phyloP scores from a whole-genome alignment of 2,888 invertebrate species.

The Cephus rjabovi region DNA sequence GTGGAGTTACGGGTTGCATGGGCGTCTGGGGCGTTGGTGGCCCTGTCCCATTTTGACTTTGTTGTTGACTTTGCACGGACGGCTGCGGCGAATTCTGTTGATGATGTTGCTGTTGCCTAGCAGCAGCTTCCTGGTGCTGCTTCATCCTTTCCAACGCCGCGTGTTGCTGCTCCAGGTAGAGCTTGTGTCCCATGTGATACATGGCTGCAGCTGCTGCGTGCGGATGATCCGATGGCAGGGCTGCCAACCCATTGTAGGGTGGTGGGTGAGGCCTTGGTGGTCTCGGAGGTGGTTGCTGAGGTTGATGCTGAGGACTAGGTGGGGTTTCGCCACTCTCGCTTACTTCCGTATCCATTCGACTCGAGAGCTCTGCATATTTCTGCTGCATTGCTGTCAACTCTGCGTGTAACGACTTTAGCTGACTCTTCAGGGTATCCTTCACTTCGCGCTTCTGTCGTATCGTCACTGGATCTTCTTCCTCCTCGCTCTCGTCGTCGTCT shows the following conservation, averaged over 20 bases:
- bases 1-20: slow-evolving; percentile 69
- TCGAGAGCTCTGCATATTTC: slow-evolving; percentile 88
- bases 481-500: slow-evolving; percentile 80
- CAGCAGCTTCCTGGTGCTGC: slow-evolving; percentile 68
- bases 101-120: slow-evolving; percentile 64
- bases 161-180: slow-evolving; percentile 55
- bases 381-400: slow-evolving; percentile 93
- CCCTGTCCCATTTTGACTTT: slow-evolving; percentile 56
- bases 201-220: slow-evolving; percentile 66
- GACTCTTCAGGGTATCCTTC: slow-evolving; percentile 87
- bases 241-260: slow-evolving; percentile 67
- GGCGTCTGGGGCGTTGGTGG: slow-evolving; percentile 61
- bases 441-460: slow-evolving; percentile 87
- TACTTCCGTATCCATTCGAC: slow-evolving; percentile 78
- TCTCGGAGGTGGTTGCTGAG: slow-evolving; percentile 65
- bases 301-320: slow-evolving; percentile 64
- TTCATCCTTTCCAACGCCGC: slow-evolving; percentile 70
- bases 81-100: slow-evolving; percentile 65
- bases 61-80: slow-evolving; percentile 59
- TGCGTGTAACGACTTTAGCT: slow-evolving; percentile 88
- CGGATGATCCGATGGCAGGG: slow-evolving; percentile 73
- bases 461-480: slow-evolving; percentile 80
- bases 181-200: slow-evolving; percentile 65
- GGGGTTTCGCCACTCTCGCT: slow-evolving; percentile 70
- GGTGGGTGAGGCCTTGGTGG: slow-evolving; percentile 67